Evolutionary conservation across 2,113 vertebrate species (phyloP).

Genomic region (Misgurnus anguillicaudatus): DNA sequence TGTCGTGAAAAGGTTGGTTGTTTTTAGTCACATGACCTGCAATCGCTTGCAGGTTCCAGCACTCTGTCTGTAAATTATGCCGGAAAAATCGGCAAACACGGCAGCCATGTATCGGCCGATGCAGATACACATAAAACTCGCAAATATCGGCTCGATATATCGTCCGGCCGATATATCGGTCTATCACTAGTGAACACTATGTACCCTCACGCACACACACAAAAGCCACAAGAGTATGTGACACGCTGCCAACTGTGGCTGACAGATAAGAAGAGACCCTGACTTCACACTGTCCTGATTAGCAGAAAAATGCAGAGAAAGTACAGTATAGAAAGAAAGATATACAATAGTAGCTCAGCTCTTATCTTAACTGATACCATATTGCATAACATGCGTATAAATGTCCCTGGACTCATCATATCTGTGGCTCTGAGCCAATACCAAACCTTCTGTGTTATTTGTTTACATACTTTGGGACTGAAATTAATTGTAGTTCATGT

Average conservation of each 20-base stretch:
- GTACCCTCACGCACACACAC: conserved; percentile 48
- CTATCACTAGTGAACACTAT: background rate
- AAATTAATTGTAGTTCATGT: background rate
- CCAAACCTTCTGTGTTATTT: conserved; percentile 8
- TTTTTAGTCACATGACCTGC: too few species aligned
- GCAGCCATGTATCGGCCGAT: too few species aligned
- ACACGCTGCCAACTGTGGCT: conserved; percentile 58
- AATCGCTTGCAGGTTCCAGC: too few species aligned
- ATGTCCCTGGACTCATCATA: conserved; percentile 19
- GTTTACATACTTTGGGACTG: background rate
- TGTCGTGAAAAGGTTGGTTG: too few species aligned
- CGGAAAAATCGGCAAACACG: too few species aligned
- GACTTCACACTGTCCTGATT: conserved; percentile 51
- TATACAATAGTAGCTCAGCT: background rate
- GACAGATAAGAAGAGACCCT: conserved; percentile 63
- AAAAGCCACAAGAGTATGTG: conserved; percentile 39
- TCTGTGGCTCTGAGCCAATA: conserved; percentile 22
- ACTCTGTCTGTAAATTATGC: too few species aligned
- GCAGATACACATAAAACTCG: too few species aligned
- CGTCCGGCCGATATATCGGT: too few species aligned
- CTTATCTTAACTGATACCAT: conserved; percentile 64
- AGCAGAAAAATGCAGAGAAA: conserved; percentile 47
- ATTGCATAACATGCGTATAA: conserved; percentile 41
- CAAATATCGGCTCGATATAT: too few species aligned
- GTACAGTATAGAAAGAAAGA: conserved; percentile 3